phyloP scores from a whole-genome alignment of 30 jellyfish, hydroid and myxozoan species.

The Aurelia aurita complex sp. Pacific region DNA sequence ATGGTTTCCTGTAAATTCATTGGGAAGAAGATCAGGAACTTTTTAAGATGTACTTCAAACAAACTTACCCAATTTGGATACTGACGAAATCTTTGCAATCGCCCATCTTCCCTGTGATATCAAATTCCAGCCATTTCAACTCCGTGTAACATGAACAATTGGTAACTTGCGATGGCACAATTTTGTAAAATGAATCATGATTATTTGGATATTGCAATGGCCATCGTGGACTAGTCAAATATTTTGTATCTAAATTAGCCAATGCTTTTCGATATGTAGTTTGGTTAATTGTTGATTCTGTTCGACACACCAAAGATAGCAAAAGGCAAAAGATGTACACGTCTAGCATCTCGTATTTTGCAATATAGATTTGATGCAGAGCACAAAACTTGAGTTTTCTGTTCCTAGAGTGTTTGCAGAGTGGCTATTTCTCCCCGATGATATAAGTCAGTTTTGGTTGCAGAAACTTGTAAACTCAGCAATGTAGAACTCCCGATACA shows the following conservation, averaged over 20 bases:
- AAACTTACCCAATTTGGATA: neutral
- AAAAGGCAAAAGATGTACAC: too few relatives aligned
- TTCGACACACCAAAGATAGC: too few relatives aligned
- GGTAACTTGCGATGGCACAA: neutral
- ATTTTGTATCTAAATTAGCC: conserved; percentile 10
- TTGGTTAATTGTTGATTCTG: neutral
- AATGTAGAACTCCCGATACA: too few relatives aligned
- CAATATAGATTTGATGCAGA: too few relatives aligned
- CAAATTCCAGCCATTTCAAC: conserved; percentile 51
- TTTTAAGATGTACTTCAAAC: neutral
- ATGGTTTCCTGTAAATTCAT: too few relatives aligned
- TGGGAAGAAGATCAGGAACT: neutral
- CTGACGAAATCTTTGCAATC: conserved; percentile 27
- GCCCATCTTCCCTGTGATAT: conserved; percentile 22
- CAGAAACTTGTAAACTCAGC: too few relatives aligned
- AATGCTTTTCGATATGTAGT: neutral
- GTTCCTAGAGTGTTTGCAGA: too few relatives aligned
- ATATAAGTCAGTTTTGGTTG: too few relatives aligned
- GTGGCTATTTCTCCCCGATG: too few relatives aligned
- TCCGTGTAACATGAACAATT: neutral
- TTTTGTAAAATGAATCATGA: conserved; percentile 1
- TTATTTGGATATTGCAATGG: conserved; percentile 31
- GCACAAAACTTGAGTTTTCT: too few relatives aligned
- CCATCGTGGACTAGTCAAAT: conserved; percentile 34
- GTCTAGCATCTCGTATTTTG: too few relatives aligned